Percentiles rank a stretch among this genome's conserved stretches.
These are phyloP conservation scores for Engystomops pustulosus DNA, from an alignment of 2,113 vertebrate genomes.

Conservation along the genomic window DNA sequence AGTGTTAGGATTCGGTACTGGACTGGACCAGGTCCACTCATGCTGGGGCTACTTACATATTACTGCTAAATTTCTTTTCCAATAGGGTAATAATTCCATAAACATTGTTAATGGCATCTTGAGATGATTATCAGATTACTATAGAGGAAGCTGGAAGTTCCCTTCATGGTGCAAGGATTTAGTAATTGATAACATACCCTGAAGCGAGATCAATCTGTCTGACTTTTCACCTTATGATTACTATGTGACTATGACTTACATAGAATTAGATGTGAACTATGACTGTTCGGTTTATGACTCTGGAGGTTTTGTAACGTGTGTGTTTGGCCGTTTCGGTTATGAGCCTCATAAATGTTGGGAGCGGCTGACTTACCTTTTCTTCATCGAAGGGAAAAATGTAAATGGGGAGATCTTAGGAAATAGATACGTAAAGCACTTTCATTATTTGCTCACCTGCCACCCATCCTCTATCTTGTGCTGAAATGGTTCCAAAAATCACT, in stretches of 20 bases:
- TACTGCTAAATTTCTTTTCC: too few species aligned
- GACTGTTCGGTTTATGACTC: background rate
- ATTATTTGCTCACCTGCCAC: slow-evolving; percentile 29
- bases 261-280: background rate
- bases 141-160: background rate
- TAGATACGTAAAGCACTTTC: background rate
- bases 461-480: background rate
- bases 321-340: background rate
- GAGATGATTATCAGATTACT: too few species aligned
- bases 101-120: too few species aligned
- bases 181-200: background rate
- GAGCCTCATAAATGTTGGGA: slow-evolving; percentile 3
- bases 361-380: background rate
- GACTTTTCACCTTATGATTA: background rate
- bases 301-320: background rate
- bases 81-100: too few species aligned
- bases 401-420: background rate
- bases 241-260: background rate
- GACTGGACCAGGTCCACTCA: too few species aligned
- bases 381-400: background rate
- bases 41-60: too few species aligned
- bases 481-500: background rate
- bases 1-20: too few species aligned
- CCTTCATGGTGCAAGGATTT: background rate
- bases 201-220: background rate